phyloP scores from a whole-genome alignment of 2,888 invertebrate species.

The Drosophila atroscutellata region DNA sequence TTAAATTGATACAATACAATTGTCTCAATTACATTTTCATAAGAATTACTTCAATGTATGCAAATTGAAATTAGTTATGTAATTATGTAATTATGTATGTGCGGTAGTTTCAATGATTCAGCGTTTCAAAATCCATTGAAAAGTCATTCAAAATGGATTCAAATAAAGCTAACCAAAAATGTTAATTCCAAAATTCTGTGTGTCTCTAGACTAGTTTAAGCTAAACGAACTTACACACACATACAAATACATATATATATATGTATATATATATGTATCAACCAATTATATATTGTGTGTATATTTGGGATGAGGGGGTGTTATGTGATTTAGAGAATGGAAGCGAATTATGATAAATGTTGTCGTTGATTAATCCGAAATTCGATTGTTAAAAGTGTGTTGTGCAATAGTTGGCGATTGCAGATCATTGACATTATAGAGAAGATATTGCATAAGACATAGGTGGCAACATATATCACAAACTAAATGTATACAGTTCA shows the following conservation, averaged over 20 bases:
- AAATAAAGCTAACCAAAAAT: constrained; percentile 17
- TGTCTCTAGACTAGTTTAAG: constrained; percentile 21
- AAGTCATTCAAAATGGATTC: constrained; percentile 18
- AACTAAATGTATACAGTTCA: neutral
- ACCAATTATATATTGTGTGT: neutral
- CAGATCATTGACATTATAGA: neutral
- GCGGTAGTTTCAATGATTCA: neutral
- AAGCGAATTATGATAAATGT: constrained; percentile 7
- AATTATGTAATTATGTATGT: neutral
- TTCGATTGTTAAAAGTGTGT: neutral
- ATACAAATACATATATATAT: neutral
- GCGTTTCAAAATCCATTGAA: constrained; percentile 10
- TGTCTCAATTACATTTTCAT: constrained; percentile 4
- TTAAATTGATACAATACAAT: constrained; percentile 8
- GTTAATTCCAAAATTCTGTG: constrained; percentile 36
- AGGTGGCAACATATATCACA: neutral
- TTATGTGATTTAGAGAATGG: constrained; percentile 23
- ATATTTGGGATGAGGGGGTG: neutral
- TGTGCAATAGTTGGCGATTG: neutral
- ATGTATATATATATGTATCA: neutral
- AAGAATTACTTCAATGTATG: neutral
- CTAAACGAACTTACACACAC: neutral
- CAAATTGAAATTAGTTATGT: neutral
- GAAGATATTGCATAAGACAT: neutral
- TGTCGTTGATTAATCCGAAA: neutral